phyloP scores from a whole-genome alignment of 2,113 vertebrate genomes.

The Silurus asotus region DNA sequence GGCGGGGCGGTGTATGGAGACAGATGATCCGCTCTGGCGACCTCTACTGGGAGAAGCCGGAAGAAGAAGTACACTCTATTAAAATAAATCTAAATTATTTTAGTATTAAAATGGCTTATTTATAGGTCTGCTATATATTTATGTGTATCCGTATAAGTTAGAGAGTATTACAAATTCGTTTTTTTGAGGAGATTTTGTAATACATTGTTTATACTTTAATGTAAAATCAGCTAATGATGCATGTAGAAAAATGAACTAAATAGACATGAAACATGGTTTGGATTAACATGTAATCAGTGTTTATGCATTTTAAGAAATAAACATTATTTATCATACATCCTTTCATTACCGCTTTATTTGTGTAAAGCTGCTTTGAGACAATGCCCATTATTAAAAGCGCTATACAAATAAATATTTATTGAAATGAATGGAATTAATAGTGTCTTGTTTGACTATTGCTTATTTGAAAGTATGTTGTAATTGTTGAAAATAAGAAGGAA shows the following conservation, averaged over 20 bases:
- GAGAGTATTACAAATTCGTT: background rate
- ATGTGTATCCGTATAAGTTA: background rate
- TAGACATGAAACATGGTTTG: background rate
- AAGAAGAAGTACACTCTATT: background rate
- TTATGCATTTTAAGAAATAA: too few species aligned
- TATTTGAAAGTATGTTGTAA: constrained; percentile 2
- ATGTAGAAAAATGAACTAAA: background rate
- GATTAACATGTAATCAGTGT: background rate
- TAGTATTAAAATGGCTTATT: background rate
- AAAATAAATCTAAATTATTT: background rate
- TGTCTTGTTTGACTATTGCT: background rate
- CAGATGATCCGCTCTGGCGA: too few species aligned
- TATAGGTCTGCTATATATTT: background rate
- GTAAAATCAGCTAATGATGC: background rate
- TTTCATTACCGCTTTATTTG: too few species aligned
- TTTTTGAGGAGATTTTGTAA: background rate
- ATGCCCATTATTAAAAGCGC: too few species aligned
- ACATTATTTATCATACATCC: too few species aligned
- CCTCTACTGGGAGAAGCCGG: too few species aligned
- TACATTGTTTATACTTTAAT: background rate
- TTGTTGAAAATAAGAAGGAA: background rate
- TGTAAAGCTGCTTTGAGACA: too few species aligned
- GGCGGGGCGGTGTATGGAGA: too few species aligned
- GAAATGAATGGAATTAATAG: background rate
- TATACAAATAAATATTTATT: too few species aligned